phyloP scores from a whole-genome alignment of 92 coral and sea anemone species.

The Epizoanthus stellaris region DNA sequence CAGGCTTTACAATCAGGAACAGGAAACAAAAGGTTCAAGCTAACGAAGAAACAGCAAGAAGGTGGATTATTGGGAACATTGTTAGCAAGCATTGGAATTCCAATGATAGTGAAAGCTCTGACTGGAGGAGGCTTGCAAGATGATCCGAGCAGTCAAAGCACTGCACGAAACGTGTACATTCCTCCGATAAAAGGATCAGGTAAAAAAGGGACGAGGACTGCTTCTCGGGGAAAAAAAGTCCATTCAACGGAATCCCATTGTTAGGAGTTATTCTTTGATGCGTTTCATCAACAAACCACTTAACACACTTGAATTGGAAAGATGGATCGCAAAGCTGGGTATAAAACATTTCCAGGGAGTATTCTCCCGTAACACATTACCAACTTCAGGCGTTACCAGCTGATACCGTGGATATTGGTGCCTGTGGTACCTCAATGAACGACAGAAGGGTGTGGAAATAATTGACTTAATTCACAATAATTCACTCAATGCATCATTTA shows the following conservation, averaged over 20 bases:
- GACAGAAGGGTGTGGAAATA: too few species aligned
- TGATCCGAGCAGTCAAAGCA: not conserved
- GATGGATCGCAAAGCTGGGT: not conserved
- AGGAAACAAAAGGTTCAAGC: not conserved
- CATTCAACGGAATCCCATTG: not conserved
- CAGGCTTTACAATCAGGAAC: not conserved
- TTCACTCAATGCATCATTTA: too few species aligned
- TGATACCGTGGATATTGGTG: too few species aligned
- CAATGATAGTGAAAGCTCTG: not conserved
- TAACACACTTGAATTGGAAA: not conserved
- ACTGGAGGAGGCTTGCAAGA: not conserved
- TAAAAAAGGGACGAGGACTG: not conserved
- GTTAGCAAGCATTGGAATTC: conserved; percentile 7
- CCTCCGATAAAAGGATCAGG: not conserved
- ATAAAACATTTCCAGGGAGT: not conserved
- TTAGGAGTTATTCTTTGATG: not conserved
- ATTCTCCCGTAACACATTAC: not conserved
- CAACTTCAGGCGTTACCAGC: not conserved
- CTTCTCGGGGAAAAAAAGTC: not conserved
- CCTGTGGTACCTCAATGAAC: too few species aligned
- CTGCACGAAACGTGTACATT: too few species aligned
- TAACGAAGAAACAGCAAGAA: not conserved
- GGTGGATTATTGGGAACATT: conserved; percentile 11
- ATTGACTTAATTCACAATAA: too few species aligned
- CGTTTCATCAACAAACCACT: not conserved